These are phyloP conservation scores for Agraylea sexmaculata DNA, from an alignment of 1,140 invertebrate species.

Conservation along the genomic window DNA sequence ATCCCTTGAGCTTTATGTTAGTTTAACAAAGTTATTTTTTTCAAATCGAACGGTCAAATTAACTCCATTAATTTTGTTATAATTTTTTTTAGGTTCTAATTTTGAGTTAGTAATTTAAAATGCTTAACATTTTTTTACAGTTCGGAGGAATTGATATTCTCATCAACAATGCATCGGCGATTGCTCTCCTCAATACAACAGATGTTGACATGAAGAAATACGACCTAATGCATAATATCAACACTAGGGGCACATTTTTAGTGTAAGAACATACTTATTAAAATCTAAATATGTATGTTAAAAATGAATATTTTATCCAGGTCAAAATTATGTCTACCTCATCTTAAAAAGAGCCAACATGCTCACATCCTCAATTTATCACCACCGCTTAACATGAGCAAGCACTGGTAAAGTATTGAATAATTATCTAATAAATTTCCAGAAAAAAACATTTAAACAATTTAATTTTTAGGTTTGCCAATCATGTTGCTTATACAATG, in stretches of 20 bases:
- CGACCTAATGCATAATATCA: conserved; percentile 88
- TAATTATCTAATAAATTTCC: background rate
- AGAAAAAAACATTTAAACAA: conserved; percentile 1
- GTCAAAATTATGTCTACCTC: conserved; percentile 84
- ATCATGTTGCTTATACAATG: conserved; percentile 95
- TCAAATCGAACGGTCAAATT: too few species aligned
- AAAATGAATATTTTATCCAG: conserved; percentile 49
- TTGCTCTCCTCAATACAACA: conserved; percentile 76
- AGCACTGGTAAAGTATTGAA: conserved; percentile 10
- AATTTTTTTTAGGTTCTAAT: too few species aligned
- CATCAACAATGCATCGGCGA: conserved; percentile 95
- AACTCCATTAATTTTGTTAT: too few species aligned
- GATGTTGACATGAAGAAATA: conserved; percentile 92
- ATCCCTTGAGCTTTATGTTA: too few species aligned
- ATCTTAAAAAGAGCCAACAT: conserved; percentile 79
- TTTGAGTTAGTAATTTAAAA: background rate
- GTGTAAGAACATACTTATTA: conserved; percentile 64
- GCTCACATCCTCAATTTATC: conserved; percentile 63
- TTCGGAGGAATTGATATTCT: conserved; percentile 96
- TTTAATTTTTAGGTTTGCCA: conserved; percentile 50
- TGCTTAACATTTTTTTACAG: conserved; percentile 24
- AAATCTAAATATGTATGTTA: too few species aligned
- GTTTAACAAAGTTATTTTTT: too few species aligned
- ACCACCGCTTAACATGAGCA: conserved; percentile 14
- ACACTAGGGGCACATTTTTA: conserved; percentile 84